Base-by-base conservation (phyloP, 2,113 vertebrate species). In the Neogobius melanostomus region DNA sequence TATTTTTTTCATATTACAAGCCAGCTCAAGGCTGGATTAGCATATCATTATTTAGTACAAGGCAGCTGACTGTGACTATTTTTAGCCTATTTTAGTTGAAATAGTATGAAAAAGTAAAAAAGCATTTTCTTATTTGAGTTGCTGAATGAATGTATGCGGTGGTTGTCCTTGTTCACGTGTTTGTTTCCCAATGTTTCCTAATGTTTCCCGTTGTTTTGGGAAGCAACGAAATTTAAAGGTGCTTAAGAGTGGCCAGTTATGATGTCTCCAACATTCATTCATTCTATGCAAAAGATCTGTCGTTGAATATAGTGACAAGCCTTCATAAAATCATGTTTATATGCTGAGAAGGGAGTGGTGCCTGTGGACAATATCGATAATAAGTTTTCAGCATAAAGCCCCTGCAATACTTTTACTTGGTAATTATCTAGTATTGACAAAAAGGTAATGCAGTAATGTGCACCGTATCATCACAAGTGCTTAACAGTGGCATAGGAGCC, bases 271-370 rank as follows among this genome's bases (percentile, higher is more conserved):
- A 88, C 80, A 80, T 88, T 60, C 76, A 90, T 92, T 82, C 90
- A 92, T 92, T 92, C 91, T 91, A 92, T 92, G 91, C 90, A 92
- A 92, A 80, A 36, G 28, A 82, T 90, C 63, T 83, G 82, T 90
- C 89, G 53, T 71, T 53, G 74, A 36, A 71, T 48, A 81, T 80
- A 85, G 60, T 66, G 68, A 80, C 79, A 48, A 62, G 14, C 43
- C 68, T 77, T 68, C 77, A 82, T 62, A 48, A 54, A 67, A 36
- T 72, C 56, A 68, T 74, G 54, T 66, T 71, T 80, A n/a, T 36
- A 44, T 12, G 72, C 56, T 11, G 14, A 54, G 57, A 76, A 79
- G 61, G 15, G 44, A 81, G 69, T 72, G 16, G 66, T 63, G 59
- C 77, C 71, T 77, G 67, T 17, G 68, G 66, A 82, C 81, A 74